Conservation (phyloP, 2,113 vertebrate genomes). For the Lagopus leucura region DNA sequence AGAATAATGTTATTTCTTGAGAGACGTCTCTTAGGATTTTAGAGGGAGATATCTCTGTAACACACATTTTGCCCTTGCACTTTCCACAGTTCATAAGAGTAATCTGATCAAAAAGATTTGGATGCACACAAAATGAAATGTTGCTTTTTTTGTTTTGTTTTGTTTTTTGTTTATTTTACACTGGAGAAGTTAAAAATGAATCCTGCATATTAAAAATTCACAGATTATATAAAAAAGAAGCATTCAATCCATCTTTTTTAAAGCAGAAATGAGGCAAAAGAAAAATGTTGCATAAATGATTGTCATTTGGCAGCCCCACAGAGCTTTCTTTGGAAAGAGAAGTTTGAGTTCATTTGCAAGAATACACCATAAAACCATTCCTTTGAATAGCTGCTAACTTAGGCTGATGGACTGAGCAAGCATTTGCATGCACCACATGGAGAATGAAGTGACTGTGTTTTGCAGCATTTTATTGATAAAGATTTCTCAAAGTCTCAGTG, state of each 20-base stretch:
- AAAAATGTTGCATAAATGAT: not conserved
- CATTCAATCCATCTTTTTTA: not conserved
- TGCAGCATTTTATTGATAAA: not conserved
- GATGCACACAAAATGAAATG: not conserved
- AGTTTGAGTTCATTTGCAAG: not conserved
- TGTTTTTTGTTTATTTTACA: not conserved
- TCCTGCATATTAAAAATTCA: not conserved
- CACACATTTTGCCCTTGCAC: not conserved
- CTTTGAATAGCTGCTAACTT: not conserved
- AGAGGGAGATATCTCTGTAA: not conserved
- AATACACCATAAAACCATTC: not conserved
- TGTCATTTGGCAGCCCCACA: not conserved
- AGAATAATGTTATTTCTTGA: not conserved
- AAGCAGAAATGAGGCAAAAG: not conserved
- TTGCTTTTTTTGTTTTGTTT: not conserved
- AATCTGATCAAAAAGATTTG: not conserved
- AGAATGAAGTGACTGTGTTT: not conserved
- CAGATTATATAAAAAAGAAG: not conserved
- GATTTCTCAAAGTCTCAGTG: not conserved
- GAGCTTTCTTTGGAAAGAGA: not conserved
- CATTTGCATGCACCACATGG: not conserved
- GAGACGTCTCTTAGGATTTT: not conserved
- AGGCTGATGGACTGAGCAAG: not conserved
- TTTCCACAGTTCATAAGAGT: not conserved
- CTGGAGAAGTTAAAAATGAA: not conserved